Conservation (phyloP, 2,797 vertebrate genomes). For the Onychomys leucogaster region DNA sequence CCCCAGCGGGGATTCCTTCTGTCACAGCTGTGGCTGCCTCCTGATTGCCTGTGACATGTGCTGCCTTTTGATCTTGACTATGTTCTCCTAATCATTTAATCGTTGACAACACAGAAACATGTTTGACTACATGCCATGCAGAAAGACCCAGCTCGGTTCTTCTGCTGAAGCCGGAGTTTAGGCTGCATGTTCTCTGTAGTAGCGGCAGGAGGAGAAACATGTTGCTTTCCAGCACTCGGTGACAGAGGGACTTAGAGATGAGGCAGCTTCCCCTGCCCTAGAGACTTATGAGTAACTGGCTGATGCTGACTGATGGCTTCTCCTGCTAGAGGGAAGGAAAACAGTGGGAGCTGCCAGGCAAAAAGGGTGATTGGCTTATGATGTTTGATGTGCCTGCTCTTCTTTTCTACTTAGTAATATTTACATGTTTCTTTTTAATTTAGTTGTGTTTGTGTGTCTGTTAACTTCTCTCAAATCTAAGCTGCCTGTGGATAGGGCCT, state of each 20-base stretch:
- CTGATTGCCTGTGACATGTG: conserved; percentile 84
- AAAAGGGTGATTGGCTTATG: background rate
- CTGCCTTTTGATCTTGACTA: conserved; percentile 86
- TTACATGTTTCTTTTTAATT: background rate
- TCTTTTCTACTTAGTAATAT: background rate
- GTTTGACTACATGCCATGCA: conserved; percentile 76
- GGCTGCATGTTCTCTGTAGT: background rate
- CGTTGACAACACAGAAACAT: conserved; percentile 82
- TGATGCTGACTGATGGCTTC: background rate
- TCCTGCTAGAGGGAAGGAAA: background rate
- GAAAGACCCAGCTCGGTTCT: conserved; percentile 69
- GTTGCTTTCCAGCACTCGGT: background rate
- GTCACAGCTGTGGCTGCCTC: conserved; percentile 77
- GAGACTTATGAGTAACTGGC: background rate
- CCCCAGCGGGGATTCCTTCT: conserved; percentile 72
- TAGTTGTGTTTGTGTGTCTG: background rate
- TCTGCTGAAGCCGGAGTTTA: conserved; percentile 68
- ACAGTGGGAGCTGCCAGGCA: background rate
- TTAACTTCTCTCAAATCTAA: background rate
- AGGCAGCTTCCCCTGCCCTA: background rate
- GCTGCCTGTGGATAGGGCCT: background rate
- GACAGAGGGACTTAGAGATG: background rate
- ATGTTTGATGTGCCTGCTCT: background rate
- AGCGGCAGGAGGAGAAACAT: background rate
- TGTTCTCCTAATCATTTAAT: conserved; percentile 88